These are phyloP conservation scores for Hydrocynus forskahlii DNA, from an alignment of 2,797 vertebrate genomes.

Conservation along the genomic window DNA sequence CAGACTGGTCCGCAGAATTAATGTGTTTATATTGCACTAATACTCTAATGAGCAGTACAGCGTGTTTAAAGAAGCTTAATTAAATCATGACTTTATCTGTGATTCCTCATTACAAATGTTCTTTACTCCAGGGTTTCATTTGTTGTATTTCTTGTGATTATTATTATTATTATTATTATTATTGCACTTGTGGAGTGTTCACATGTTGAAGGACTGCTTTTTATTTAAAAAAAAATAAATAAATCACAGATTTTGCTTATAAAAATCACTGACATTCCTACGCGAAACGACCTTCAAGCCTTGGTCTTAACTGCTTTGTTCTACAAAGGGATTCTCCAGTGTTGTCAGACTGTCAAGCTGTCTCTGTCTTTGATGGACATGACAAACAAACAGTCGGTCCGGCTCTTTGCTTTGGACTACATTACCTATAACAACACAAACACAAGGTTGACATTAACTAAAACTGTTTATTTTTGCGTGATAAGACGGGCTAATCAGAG, in stretches of 20 bases:
- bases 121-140: constrained; percentile 34
- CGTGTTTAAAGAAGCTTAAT: constrained; percentile 53
- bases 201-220: neutral
- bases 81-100: neutral
- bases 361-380: constrained; percentile 50
- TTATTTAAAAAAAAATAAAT: neutral
- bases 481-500: constrained; percentile 97
- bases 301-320: constrained; percentile 26
- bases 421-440: constrained; percentile 78
- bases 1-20: constrained; percentile 73
- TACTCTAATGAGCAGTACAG: constrained; percentile 65
- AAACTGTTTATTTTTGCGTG: constrained; percentile 83
- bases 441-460: constrained; percentile 77
- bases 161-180: too few species aligned
- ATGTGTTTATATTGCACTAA: constrained; percentile 74
- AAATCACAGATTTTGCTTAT: neutral
- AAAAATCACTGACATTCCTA: constrained; percentile 7
- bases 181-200: neutral
- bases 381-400: constrained; percentile 64
- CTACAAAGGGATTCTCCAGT: constrained; percentile 36
- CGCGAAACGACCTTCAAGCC: constrained; percentile 53
- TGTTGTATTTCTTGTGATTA: neutral
- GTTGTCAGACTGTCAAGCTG: constrained; percentile 56
- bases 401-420: constrained; percentile 77
- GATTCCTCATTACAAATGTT: constrained; percentile 51